Evolutionary conservation across 1,140 invertebrate species (phyloP).

Genomic region (Drosophila lacteicornis): DNA sequence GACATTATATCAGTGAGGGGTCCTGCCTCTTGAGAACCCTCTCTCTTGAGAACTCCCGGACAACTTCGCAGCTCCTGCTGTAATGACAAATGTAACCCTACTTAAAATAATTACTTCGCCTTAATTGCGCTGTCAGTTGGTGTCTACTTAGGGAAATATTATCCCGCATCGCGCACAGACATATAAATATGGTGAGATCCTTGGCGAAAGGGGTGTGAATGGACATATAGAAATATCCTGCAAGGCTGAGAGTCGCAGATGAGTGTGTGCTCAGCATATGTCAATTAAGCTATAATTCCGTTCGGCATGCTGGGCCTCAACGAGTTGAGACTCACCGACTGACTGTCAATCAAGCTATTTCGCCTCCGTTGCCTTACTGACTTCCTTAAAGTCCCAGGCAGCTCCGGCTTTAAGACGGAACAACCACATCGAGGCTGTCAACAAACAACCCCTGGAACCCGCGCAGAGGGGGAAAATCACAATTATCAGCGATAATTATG

Average conservation of each 20-base stretch:
- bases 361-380: slow-evolving; percentile 70
- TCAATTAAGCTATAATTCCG: slow-evolving; percentile 81
- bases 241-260: slow-evolving; percentile 14
- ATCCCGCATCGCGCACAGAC: slow-evolving; percentile 65
- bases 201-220: slow-evolving; percentile 42
- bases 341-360: slow-evolving; percentile 79
- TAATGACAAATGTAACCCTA: slow-evolving; percentile 81
- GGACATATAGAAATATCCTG: slow-evolving; percentile 12
- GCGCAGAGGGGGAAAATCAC: slow-evolving; percentile 25
- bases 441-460: slow-evolving; percentile 62
- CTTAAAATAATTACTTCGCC: slow-evolving; percentile 82
- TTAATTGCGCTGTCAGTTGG: slow-evolving; percentile 82
- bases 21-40: slow-evolving; percentile 34
- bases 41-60: slow-evolving; percentile 22
- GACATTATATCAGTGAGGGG: slow-evolving; percentile 22
- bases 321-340: slow-evolving; percentile 30
- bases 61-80: slow-evolving; percentile 21
- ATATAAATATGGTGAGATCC: slow-evolving; percentile 55
- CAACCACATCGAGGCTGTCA: slow-evolving; percentile 70
- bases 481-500: slow-evolving; percentile 81
- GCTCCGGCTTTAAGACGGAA: slow-evolving; percentile 71
- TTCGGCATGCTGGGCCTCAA: slow-evolving; percentile 72
- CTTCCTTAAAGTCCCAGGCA: slow-evolving; percentile 53
- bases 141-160: slow-evolving; percentile 82
- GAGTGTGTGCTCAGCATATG: slow-evolving; percentile 68